Evolutionary conservation across 1,140 invertebrate genomes (phyloP), one percentile per base, ranked within the genome.

Genomic region (Drosophila kohkoa): DNA sequence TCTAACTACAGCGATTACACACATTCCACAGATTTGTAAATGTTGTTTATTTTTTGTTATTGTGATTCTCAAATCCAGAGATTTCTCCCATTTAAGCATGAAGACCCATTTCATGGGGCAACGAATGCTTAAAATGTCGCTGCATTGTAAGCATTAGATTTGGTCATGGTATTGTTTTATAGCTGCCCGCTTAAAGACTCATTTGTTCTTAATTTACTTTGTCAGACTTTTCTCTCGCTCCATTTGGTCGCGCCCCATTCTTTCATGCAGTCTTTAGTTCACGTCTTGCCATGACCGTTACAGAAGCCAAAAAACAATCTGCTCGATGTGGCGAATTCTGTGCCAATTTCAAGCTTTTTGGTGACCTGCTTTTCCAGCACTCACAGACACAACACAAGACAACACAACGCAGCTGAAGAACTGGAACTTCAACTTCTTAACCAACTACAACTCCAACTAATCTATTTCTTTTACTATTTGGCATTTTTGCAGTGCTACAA

Each of bases 401-500:
- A 20, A 55, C 30, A 38, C 10, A 20, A 30, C n/a, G 13, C 45
- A 55, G 35, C 38, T 55, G 41, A 11, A 52, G 64, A 76, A 49
- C 57, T 75, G 77, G 54, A 86, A 79, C 75, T 66, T 59, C 57
- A 65, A 79, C 66, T 75, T 62, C 48, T 58, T 77, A 3, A 10
- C 8, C 35, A 81, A 79, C 75, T 66, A 49, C 52, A 64, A 79
- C 66, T 75, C 59, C 48, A 64, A 81, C 59, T 88, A 86, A 87
- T 80, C 63, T 20, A 54, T 45, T 28, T 1, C 28, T 54, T 35
- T 38, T 58, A 8, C 55, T 52, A 13, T 13, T 41, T 59, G 32
- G 6, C 25, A 16, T 65, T 70, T 10, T 59, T 63, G n/a, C 81
- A 98, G 97, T 97, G 96, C 90, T 98, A 97, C 94, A 96, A 95